phyloP scores from a whole-genome alignment of 2,797 vertebrate genomes.

The Orestias chungarensis region DNA sequence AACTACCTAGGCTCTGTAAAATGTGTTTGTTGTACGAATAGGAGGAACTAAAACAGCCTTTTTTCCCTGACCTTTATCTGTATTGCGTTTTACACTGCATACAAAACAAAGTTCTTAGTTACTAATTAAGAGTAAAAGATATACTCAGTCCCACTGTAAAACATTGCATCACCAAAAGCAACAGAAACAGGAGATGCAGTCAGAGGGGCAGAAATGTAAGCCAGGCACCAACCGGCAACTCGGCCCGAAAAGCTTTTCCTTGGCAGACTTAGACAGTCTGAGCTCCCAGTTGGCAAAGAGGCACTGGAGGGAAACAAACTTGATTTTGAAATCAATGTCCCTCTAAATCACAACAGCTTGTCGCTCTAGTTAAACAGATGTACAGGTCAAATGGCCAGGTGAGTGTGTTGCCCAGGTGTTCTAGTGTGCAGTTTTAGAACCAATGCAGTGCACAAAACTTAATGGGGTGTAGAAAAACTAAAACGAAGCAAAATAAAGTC shows the following conservation, averaged over 20 bases:
- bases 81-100: slow-evolving; percentile 30
- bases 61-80: slow-evolving; percentile 29
- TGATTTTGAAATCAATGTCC: slow-evolving; percentile 63
- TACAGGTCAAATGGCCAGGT: slow-evolving; percentile 31
- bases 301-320: slow-evolving; percentile 50
- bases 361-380: slow-evolving; percentile 46
- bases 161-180: slow-evolving; percentile 41
- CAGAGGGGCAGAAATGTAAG: slow-evolving; percentile 33
- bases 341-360: slow-evolving; percentile 51
- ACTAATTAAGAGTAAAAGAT: slow-evolving; percentile 27
- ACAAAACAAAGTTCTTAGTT: slow-evolving; percentile 46
- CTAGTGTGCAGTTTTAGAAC: slow-evolving; percentile 8
- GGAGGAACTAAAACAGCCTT: slow-evolving; percentile 33
- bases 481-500: background rate
- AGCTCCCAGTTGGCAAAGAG: slow-evolving; percentile 46
- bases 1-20: background rate
- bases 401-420: slow-evolving; percentile 18
- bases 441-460: slow-evolving; percentile 2
- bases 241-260: slow-evolving; percentile 38
- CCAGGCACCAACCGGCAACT: slow-evolving; percentile 26
- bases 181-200: slow-evolving; percentile 31
- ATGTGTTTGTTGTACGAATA: background rate
- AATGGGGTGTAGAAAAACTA: slow-evolving; percentile 8
- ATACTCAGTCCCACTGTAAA: slow-evolving; percentile 37
- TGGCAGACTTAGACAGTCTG: slow-evolving; percentile 22